Conservation (phyloP, 2,797 vertebrate genomes). For the Galagoides demidoff region DNA sequence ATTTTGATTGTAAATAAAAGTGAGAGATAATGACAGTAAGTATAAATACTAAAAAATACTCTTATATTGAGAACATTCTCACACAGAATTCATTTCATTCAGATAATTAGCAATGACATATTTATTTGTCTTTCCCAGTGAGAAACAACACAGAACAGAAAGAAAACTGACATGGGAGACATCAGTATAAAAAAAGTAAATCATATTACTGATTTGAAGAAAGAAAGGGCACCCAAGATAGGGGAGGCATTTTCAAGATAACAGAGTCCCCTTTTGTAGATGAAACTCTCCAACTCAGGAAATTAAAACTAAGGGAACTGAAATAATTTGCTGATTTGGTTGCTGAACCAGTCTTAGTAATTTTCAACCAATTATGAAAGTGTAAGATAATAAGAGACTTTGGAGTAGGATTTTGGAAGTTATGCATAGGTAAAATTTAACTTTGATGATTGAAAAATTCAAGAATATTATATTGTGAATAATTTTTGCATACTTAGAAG, state of each 20-base stretch:
- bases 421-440: neutral
- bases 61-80: neutral
- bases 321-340: neutral
- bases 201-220: slow-evolving; percentile 10
- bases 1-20: slow-evolving; percentile 35
- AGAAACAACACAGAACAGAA: neutral
- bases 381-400: neutral
- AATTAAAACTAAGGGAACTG: neutral
- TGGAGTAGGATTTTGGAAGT: slow-evolving; percentile 3
- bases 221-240: neutral
- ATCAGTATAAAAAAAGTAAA: neutral
- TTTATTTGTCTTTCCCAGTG: neutral
- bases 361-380: slow-evolving; percentile 13
- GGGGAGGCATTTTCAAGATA: neutral
- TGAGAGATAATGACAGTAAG: neutral
- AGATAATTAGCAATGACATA: slow-evolving; percentile 1
- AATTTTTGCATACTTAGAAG: neutral
- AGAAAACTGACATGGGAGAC: neutral
- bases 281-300: neutral
- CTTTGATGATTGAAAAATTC: neutral
- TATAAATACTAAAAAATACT: slow-evolving; percentile 2
- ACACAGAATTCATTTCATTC: slow-evolving; percentile 10
- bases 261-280: neutral
- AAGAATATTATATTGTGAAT: neutral
- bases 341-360: neutral